phyloP scores from a whole-genome alignment of 2,888 invertebrate genomes.

The Drosophila anceps region DNA sequence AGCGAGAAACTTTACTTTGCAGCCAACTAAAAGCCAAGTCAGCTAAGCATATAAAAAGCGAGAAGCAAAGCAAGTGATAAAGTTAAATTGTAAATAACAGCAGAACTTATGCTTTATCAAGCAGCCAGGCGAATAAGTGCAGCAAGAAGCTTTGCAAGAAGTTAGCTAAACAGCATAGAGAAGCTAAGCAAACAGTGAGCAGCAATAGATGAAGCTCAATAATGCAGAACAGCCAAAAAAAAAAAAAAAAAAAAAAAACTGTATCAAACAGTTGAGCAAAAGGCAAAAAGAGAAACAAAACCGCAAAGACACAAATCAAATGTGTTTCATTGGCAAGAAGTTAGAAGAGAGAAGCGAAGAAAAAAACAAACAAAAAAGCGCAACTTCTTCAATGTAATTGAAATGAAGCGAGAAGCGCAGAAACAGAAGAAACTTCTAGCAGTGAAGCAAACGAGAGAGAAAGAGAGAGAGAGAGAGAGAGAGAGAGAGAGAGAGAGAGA shows the following conservation, averaged over 20 bases:
- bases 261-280: background rate
- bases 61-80: background rate
- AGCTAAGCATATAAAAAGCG: background rate
- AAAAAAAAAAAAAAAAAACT: background rate
- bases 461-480: no score
- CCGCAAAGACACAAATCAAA: no score
- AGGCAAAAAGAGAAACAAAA: background rate
- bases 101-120: background rate
- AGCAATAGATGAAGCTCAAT: background rate
- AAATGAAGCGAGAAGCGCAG: background rate
- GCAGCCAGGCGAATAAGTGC: background rate
- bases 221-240: background rate
- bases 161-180: background rate
- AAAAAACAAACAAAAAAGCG: background rate
- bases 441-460: no score
- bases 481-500: background rate
- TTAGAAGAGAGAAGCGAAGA: background rate
- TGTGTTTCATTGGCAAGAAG: background rate
- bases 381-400: background rate
- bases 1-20: background rate
- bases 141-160: background rate
- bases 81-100: background rate
- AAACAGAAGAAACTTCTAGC: background rate
- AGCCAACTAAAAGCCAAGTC: background rate
- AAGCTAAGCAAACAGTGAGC: background rate